Conservation (phyloP, 2,888 invertebrate species). For the Antheraea yamamai region DNA sequence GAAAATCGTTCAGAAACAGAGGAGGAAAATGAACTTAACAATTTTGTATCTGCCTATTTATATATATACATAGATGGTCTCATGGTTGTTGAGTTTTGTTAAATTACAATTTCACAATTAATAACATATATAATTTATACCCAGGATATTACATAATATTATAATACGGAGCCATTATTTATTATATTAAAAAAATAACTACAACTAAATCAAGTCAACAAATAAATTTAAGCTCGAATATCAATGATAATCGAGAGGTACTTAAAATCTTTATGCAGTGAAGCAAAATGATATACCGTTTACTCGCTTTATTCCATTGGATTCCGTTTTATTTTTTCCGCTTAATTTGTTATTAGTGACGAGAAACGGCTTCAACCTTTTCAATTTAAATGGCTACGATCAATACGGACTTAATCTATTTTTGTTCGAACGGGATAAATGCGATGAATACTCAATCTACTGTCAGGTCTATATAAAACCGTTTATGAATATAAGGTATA, state of each 20-base stretch:
- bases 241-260: background rate
- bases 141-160: too few species aligned
- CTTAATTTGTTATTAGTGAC: conserved; percentile 62
- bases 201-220: background rate
- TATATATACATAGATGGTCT: background rate
- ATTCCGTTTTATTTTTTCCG: conserved; percentile 44
- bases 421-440: conserved; percentile 59
- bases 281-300: conserved; percentile 10
- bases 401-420: conserved; percentile 74
- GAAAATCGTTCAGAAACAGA: too few species aligned
- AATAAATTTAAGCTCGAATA: background rate
- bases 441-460: conserved; percentile 71
- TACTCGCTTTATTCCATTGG: conserved; percentile 33
- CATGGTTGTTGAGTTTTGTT: background rate
- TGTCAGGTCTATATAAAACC: conserved; percentile 64
- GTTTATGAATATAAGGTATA: conserved; percentile 55
- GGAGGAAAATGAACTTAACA: too few species aligned
- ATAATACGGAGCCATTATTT: too few species aligned
- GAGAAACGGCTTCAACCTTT: conserved; percentile 62
- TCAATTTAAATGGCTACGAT: conserved; percentile 74
- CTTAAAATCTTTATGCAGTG: conserved; percentile 3
- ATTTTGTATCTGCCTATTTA: too few species aligned
- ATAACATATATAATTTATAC: too few species aligned
- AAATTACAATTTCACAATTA: too few species aligned
- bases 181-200: too few species aligned